Percentiles rank a stretch among this genome's conserved stretches.
phyloP scores from a whole-genome alignment of 2,888 invertebrate genomes.

The Pristionchus exspectatus region DNA sequence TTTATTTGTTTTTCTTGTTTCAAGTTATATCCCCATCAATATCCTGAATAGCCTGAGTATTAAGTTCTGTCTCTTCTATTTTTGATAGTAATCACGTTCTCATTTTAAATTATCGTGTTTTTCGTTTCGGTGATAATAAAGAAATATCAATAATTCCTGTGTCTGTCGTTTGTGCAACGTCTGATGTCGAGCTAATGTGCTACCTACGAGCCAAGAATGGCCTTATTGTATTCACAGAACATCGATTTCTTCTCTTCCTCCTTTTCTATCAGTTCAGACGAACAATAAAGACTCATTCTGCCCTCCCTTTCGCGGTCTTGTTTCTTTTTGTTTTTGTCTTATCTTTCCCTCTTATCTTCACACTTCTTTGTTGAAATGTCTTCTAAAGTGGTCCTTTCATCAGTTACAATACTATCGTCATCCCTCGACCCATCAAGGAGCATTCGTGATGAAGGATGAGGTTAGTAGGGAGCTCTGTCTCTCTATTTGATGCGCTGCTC shows the following conservation, averaged over 20 bases:
- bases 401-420: background rate
- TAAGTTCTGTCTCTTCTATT: background rate
- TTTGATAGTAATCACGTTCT: no score
- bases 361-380: background rate
- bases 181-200: background rate
- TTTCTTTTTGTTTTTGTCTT: background rate
- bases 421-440: no score
- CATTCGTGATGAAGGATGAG: no score
- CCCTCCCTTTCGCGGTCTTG: background rate
- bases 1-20: background rate
- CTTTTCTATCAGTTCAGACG: background rate
- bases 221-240: background rate
- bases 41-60: background rate
- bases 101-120: background rate
- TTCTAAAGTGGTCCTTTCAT: background rate
- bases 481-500: no score
- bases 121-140: slow-evolving; percentile 32
- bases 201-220: slow-evolving; percentile 20
- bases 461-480: no score
- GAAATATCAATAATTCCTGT: background rate
- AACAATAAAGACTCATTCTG: background rate
- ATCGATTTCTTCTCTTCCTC: background rate
- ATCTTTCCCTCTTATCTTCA: background rate
- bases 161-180: background rate
- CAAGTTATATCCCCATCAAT: background rate